Percentiles rank a stretch among this genome's conserved stretches.
Conservation (phyloP, 2,888 invertebrate species). For the Protophormia terraenovae region DNA sequence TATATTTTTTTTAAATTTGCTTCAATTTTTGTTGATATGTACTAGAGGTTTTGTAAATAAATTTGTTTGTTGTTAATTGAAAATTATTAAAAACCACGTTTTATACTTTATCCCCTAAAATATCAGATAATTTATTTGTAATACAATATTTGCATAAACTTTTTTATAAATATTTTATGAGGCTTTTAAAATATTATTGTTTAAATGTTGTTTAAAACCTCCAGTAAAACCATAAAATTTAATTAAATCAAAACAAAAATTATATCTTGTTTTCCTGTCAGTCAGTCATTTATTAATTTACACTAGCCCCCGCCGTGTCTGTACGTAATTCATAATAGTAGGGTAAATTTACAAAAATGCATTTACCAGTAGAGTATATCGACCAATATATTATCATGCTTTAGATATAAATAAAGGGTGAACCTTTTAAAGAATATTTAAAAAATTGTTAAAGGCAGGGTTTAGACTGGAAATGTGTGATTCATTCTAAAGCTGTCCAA, state of each 20-base stretch:
- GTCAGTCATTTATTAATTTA: neutral
- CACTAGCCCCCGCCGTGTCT: neutral
- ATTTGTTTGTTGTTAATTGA: neutral
- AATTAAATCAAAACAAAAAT: conserved; percentile 19
- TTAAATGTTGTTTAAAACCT: neutral
- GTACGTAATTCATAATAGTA: neutral
- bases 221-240: neutral
- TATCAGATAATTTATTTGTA: neutral
- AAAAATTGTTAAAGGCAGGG: too few relatives aligned
- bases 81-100: neutral
- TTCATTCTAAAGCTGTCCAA: too few relatives aligned
- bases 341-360: neutral
- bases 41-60: neutral
- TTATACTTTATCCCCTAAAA: neutral
- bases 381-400: too few relatives aligned
- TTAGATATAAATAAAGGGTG: too few relatives aligned
- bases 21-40: neutral
- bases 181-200: neutral
- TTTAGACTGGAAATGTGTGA: too few relatives aligned
- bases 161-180: conserved; percentile 7
- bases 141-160: neutral
- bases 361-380: too few relatives aligned
- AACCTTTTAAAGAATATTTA: too few relatives aligned
- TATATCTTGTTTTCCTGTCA: neutral
- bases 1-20: neutral